Base-by-base conservation (phyloP, 2,113 vertebrate species). In the Propithecus coquereli region DNA sequence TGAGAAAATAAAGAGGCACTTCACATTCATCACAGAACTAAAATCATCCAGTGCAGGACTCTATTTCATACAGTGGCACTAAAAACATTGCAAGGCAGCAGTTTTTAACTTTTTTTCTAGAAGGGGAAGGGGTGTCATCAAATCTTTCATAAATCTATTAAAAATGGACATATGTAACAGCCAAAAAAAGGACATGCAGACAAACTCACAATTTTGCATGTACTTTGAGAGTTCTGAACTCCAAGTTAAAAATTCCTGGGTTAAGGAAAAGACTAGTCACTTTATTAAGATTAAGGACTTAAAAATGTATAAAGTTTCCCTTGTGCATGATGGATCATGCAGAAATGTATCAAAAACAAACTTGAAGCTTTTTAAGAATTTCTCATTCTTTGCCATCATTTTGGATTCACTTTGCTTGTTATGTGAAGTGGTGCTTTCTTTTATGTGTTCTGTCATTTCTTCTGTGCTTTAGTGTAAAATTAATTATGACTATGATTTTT, bases 1-100 rank as follows among this genome's bases (percentile, higher is more conserved):
- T 57, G 87, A 91, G 77, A 94, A 90, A 94, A 94, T 50, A 68
- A 90, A 92, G 54, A 91, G 66, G 59, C 89, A 96, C 70, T 87
- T 95, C 52, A 77, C 52, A 97, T 63, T 54, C 63, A 87, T 66
- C 45, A 59, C 32, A 73, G 27, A 57, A 52, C 47, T 87, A 59
- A 94, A 85, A 68, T 65, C 63, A 87, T 45, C 91, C 73, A 37
- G 45, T 47, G 16, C 18, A 70, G 76, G 27, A 73, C 52, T 95
- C 71, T 52, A 52, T 50, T 91, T 82, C 47, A 37, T 70, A 82
- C 9, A 90, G 73, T 45, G 65, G 68, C 43, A 76, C 40, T 90
- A 71, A 86, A 94, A 57, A 37, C 74, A 88, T 61, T 86, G 54
- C 18, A 70, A 73, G 40, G 52, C 27, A 82, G 81, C 47, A 76